These are phyloP conservation scores for Saimiri boliviensis DNA, from an alignment of 2,113 vertebrate species.

Conservation along the genomic window DNA sequence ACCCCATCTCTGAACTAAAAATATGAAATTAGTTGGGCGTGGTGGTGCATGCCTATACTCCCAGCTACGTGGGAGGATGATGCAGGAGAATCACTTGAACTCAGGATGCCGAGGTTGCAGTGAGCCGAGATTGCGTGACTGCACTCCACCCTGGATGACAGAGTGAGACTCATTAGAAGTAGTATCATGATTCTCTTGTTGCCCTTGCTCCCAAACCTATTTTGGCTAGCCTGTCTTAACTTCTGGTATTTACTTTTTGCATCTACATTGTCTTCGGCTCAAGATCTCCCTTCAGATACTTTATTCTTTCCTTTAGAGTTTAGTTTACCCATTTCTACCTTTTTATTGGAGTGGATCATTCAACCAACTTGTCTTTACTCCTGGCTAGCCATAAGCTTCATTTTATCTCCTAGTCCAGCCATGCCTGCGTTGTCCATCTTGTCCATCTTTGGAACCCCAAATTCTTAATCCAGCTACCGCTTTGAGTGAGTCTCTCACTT, in stretches of 20 bases:
- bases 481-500: not conserved
- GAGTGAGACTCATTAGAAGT: not conserved
- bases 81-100: not conserved
- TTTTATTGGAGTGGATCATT: not conserved
- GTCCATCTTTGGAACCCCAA: not conserved
- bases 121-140: not conserved
- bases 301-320: not conserved
- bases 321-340: not conserved
- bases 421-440: not conserved
- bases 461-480: not conserved
- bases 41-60: too few species aligned
- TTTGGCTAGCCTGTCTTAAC: not conserved
- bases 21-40: not conserved
- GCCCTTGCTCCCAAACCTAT: not conserved
- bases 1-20: not conserved
- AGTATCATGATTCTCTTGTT: not conserved
- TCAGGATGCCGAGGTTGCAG: not conserved
- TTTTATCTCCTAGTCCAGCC: not conserved
- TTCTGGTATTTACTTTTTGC: not conserved
- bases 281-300: not conserved
- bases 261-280: not conserved
- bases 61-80: not conserved
- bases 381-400: accelerated
- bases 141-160: not conserved
- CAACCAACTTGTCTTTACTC: not conserved